Evolutionary conservation across 2,797 vertebrate species (phyloP).

Genomic region (Galaxias olidus): DNA sequence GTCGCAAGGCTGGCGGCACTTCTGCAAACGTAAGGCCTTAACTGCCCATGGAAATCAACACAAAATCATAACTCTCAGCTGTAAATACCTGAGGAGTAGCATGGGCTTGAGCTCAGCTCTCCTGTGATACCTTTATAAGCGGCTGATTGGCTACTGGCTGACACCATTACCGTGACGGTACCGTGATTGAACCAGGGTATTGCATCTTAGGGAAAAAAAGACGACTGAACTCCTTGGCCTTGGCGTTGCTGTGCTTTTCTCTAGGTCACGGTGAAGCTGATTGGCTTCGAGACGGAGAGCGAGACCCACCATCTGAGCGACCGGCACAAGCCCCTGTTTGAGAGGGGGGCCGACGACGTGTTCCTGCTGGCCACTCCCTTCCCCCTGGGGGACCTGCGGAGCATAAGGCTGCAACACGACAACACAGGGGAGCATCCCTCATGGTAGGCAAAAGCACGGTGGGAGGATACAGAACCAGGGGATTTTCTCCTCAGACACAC

Average conservation of each 20-base stretch:
- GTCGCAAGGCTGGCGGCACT: constrained; percentile 77
- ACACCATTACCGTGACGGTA: too few species aligned
- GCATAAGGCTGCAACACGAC: constrained; percentile 80
- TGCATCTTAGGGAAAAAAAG: too few species aligned
- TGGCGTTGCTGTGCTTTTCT: constrained; percentile 4
- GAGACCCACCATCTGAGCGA: constrained; percentile 73
- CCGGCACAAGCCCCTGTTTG: constrained; percentile 75
- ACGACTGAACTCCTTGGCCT: too few species aligned
- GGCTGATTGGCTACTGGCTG: too few species aligned
- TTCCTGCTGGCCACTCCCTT: constrained; percentile 78
- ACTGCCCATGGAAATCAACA: too few species aligned
- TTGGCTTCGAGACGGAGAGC: constrained; percentile 76
- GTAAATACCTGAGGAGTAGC: too few species aligned
- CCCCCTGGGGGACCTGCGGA: constrained; percentile 76
- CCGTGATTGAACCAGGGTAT: too few species aligned
- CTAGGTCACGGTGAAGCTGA: constrained; percentile 74
- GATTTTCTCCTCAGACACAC: neutral
- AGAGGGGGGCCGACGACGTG: constrained; percentile 78
- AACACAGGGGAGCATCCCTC: constrained; percentile 76
- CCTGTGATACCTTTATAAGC: too few species aligned
- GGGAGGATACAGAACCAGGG: neutral
- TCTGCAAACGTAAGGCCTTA: constrained; percentile 73
- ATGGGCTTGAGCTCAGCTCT: too few species aligned
- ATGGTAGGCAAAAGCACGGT: constrained; percentile 61
- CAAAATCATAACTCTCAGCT: too few species aligned